Percentiles rank a stretch among this genome's conserved stretches.
These are phyloP conservation scores for Apus apus DNA, from an alignment of 2,113 vertebrate genomes.

Conservation along the genomic window DNA sequence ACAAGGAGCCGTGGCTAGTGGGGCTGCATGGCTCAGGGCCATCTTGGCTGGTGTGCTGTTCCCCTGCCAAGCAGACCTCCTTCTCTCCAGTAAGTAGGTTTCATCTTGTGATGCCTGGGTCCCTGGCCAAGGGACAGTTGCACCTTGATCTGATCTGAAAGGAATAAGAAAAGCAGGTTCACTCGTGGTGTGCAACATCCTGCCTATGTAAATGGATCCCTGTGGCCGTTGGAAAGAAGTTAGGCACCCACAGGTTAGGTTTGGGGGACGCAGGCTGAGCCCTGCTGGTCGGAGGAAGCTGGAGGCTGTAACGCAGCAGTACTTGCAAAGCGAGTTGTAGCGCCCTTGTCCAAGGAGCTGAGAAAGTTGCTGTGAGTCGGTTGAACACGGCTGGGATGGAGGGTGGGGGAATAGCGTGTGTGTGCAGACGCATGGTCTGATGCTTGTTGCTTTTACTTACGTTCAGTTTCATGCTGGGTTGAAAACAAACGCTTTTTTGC, in stretches of 20 bases:
- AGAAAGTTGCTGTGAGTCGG: background rate
- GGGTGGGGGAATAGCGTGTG: background rate
- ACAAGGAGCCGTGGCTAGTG: accelerated
- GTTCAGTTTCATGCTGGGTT: accelerated
- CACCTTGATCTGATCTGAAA: background rate
- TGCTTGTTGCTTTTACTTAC: background rate
- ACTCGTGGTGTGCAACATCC: background rate
- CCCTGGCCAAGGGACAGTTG: background rate
- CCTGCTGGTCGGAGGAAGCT: background rate
- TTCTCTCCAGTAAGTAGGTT: background rate
- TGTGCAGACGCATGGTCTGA: background rate
- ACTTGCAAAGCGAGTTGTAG: background rate
- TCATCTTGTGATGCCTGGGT: background rate
- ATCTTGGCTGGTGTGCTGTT: background rate
- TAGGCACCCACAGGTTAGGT: background rate
- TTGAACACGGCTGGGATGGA: background rate
- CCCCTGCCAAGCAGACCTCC: background rate
- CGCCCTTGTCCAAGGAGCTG: background rate
- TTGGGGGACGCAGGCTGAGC: background rate
- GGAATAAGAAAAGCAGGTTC: background rate
- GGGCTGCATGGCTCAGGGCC: background rate
- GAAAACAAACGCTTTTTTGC: background rate
- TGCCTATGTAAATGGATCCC: background rate
- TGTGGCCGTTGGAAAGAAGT: accelerated
- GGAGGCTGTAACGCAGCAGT: background rate